Evolutionary conservation across 2,888 invertebrate species (phyloP).

Genomic region (Drosophila pseudotakahashii): DNA sequence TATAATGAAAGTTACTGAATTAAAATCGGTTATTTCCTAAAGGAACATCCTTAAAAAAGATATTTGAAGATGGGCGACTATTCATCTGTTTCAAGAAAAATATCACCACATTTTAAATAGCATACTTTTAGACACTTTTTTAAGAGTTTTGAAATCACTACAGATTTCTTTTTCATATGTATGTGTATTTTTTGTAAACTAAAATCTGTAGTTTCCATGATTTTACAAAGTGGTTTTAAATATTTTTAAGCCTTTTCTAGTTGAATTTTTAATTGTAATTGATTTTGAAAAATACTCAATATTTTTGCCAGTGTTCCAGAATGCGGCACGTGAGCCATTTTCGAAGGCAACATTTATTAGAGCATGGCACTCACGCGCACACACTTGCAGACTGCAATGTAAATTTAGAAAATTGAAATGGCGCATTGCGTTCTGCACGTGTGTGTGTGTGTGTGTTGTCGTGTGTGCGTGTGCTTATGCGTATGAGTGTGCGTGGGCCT

Average conservation of each 20-base stretch:
- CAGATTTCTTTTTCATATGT: no score
- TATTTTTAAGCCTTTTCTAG: no score
- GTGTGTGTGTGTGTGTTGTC: not conserved
- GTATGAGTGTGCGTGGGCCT: slow-evolving; percentile 7
- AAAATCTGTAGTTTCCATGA: no score
- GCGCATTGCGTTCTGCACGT: slow-evolving; percentile 47
- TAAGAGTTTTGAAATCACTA: no score
- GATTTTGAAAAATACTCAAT: not conserved
- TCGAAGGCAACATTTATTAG: slow-evolving; percentile 42
- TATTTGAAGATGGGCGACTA: no score
- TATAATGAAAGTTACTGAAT: no score
- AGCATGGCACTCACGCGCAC: slow-evolving; percentile 26
- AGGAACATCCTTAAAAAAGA: no score
- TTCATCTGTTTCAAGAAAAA: no score
- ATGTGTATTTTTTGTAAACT: no score
- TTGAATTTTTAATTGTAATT: no score
- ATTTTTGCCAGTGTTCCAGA: not conserved
- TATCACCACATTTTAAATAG: not conserved
- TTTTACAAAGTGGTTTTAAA: no score
- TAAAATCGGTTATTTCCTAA: no score
- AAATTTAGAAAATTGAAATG: slow-evolving; percentile 67
- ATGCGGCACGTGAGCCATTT: slow-evolving; percentile 46
- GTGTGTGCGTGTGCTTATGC: not conserved
- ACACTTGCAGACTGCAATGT: slow-evolving; percentile 30
- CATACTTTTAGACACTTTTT: not conserved